phyloP scores from a whole-genome alignment of 2,888 invertebrate species.

The Junonia oenone region DNA sequence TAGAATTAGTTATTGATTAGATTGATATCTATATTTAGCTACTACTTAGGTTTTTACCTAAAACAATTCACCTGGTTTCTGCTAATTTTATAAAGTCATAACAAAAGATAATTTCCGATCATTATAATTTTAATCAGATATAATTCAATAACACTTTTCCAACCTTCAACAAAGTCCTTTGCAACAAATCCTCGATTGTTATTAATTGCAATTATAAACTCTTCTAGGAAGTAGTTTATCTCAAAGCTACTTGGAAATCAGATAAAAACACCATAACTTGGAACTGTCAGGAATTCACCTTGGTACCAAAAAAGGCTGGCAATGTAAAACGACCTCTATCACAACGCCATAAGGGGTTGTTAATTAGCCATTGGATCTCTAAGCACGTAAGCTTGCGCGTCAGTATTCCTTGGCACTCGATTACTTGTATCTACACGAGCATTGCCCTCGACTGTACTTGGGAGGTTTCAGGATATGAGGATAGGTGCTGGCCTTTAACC shows the following conservation, averaged over 20 bases:
- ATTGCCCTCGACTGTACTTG: neutral
- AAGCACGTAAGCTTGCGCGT: constrained; percentile 17
- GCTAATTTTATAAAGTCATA: too few species aligned
- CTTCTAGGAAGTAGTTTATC: neutral
- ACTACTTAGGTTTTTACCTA: neutral
- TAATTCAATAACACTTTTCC: neutral
- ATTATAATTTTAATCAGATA: neutral
- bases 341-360: constrained; percentile 17
- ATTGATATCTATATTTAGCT: too few species aligned
- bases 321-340: constrained; percentile 15
- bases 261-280: neutral
- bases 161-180: neutral
- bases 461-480: neutral
- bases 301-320: constrained; percentile 18
- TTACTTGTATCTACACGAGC: too few species aligned
- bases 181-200: neutral
- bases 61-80: too few species aligned
- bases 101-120: neutral
- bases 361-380: constrained; percentile 24
- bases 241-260: neutral
- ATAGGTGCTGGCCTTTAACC: too few species aligned
- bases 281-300: constrained; percentile 15
- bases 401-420: neutral
- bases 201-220: neutral
- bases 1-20: too few species aligned